phyloP scores from a whole-genome alignment of 2,113 vertebrate species.

The Mola mola region DNA sequence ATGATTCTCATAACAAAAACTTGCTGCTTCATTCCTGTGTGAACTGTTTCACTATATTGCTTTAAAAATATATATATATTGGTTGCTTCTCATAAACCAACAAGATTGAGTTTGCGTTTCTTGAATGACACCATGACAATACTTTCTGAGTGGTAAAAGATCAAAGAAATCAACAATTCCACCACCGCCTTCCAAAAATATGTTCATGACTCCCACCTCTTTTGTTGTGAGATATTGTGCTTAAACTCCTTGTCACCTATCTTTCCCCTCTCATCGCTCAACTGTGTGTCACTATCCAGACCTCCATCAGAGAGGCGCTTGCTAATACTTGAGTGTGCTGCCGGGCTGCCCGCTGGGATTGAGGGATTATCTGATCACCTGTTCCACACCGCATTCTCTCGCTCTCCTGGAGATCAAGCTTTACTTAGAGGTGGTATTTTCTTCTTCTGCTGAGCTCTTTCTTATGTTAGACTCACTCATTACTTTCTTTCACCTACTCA shows the following conservation, averaged over 20 bases:
- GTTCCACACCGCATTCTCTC: constrained; percentile 48
- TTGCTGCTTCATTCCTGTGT: too few relatives aligned
- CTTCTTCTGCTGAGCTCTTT: constrained; percentile 4
- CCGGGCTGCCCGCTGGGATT: constrained; percentile 49
- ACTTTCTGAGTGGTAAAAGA: too few relatives aligned
- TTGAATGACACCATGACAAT: too few relatives aligned
- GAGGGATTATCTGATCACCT: constrained; percentile 75
- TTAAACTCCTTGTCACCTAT: constrained; percentile 45
- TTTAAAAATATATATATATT: too few relatives aligned
- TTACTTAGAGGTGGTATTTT: constrained; percentile 49
- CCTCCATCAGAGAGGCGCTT: constrained; percentile 55
- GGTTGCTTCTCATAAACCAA: too few relatives aligned
- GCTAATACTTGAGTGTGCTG: constrained; percentile 50
- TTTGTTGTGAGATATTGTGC: constrained; percentile 25
- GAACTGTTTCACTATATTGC: too few relatives aligned
- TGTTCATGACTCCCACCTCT: neutral
- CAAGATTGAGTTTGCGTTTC: too few relatives aligned
- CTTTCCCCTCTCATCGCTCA: constrained; percentile 30
- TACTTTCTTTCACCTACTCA: constrained; percentile 41
- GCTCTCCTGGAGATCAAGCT: constrained; percentile 28
- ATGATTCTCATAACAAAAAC: too few relatives aligned
- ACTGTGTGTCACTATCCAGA: constrained; percentile 52
- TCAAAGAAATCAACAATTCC: too few relatives aligned
- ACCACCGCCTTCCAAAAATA: too few relatives aligned
- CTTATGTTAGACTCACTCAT: constrained; percentile 17